Evolutionary conservation across 2,113 vertebrate genomes (phyloP), one percentile per base, ranked within the genome.

Genomic region (Ardeotis arabs): DNA sequence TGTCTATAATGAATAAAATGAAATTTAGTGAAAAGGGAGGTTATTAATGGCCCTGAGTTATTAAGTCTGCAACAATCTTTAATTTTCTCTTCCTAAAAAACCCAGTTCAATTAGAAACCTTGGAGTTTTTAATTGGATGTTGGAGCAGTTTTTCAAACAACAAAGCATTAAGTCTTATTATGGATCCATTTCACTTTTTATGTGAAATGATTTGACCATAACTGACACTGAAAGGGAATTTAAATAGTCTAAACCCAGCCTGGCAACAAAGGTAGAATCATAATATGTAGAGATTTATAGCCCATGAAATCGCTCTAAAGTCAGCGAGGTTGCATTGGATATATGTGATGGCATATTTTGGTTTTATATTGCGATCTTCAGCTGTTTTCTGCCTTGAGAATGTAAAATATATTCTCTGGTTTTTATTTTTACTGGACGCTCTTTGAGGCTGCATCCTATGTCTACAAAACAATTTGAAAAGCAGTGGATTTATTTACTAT

Each of bases 161-260:
- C 90, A 80, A 81, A 89, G 79, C 52, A 74, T 89, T 89, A 89
- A 84, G 56, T 80, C 84, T 89, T 39, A 10, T 89, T 96, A 89
- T 8, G 12, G 66, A 92, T 89, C 77, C 80, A 64, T 93, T 95
- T 86, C 33, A 85, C 58, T 83, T 93, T 90, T 93, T 80, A 81
- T 84, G 63, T 82, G 79, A 66, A 93, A 82, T 96, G 77, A 95
- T 95, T 93, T 94, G 69, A 93, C 44, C 62, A 41, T 90, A 92
- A 94, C 68, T 39, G 89, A 93, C 85, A 39, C 76, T 49, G 76
- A 92, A 82, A 87, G 66, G 63, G 83, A 96, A 89, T 95, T 95
- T 69, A 78, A 97, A 93, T 87, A 83, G 76, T 56, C 63, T 86
- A 59, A 96, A 67, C 27, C 58, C 93, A 83, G 78, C 7, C 87